Conservation (phyloP, 2,797 vertebrate genomes). For the Nasua narica region DNA sequence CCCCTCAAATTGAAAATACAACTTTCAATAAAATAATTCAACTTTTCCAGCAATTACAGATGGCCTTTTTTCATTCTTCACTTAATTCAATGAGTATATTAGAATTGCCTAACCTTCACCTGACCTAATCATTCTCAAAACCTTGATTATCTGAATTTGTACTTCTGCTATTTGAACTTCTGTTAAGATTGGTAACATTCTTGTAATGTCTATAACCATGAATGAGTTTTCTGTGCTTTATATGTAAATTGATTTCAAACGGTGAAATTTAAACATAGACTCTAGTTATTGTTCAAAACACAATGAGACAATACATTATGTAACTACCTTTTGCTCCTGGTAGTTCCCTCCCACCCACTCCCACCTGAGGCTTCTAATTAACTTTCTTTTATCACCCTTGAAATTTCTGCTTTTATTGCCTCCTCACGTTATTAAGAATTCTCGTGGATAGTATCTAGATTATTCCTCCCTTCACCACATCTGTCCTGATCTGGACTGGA, state of each 20-base stretch:
- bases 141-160: neutral
- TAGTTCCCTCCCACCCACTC: neutral
- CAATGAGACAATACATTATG: neutral
- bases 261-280: neutral
- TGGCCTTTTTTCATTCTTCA: neutral
- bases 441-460: neutral
- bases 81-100: neutral
- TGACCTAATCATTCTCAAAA: neutral
- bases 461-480: neutral
- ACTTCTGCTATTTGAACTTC: neutral
- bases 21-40: neutral
- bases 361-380: neutral
- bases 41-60: neutral
- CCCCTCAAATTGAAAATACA: neutral
- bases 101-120: neutral
- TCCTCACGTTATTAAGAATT: neutral
- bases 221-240: neutral
- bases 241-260: neutral
- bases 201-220: neutral
- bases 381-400: neutral
- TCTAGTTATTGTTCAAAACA: conserved; percentile 4
- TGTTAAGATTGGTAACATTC: neutral
- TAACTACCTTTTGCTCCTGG: neutral
- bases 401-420: neutral
- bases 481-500: neutral